Base-by-base conservation (phyloP, 2,797 vertebrate species). In the Cossypha caffra region DNA sequence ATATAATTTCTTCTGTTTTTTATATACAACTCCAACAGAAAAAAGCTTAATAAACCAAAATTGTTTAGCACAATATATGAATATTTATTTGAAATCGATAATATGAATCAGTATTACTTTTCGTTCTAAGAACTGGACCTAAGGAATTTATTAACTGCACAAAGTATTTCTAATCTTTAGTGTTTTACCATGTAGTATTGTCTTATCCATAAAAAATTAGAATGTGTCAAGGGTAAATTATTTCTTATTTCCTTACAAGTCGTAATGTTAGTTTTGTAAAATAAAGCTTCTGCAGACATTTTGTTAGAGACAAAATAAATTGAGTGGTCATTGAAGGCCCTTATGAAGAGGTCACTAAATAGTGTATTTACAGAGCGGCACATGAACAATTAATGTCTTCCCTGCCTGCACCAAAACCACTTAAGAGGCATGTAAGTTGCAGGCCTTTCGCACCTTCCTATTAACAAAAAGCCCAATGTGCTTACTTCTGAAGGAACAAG, bases 21-120 rank as follows among this genome's bases (percentile, higher is more conserved):
- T 43, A 28, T 75, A 72, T 55, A 67, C 5, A 40, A 47, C 16
- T 40, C 18, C 17, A 76, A 51, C 5, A 55, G 78, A 74, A 62
- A 54, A 74, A 58, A 25, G 6, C 24, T 40, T 77, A 76, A 68
- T 11, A 64, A 72, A 68, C 7, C 8, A 51, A 68, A 88, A 76
- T 45, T 28, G 55, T 89, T 85, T 62, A 78, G n/a, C 40, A 68
- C 13, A 42, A 23, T 33, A 55, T 47, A 52, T 35, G 16, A 75
- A 33, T 61, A 79, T 92, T 88, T 79, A 84, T 72, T 91, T 81
- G 80, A 87, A 84, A 64, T n/a, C 35, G 47, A n/a, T 64, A 88
- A 80, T 24, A 42, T 55, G 58, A 66, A 90, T 38, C 28, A 35
- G 4, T 25, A 61, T 33, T 90, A 62, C 16, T 64, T 90, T 57